Base-by-base conservation (phyloP, 2,797 vertebrate genomes). In the Microctenopoma lineatum region DNA sequence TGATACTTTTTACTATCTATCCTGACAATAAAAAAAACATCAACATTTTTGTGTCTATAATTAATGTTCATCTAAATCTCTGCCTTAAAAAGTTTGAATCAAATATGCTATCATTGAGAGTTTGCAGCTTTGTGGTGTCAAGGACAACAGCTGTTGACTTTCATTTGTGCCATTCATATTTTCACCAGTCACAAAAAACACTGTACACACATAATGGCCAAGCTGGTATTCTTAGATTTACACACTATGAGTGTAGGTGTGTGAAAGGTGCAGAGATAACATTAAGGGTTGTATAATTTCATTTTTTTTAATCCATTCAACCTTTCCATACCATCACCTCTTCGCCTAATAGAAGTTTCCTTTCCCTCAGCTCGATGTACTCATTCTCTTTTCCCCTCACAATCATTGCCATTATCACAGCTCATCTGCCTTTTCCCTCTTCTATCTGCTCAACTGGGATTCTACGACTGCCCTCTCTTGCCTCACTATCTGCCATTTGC, bases 401-500 rank as follows among this genome's bases (percentile, higher is more conserved):
- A 53, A 60, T 57, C 56, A 48, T 38, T 48, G 7, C 32, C 13
- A 26, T 62, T 61, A 83, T 79, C 69, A 0, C 11, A 27, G 50
- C 44, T 25, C 57, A 60, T 76, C 66, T 78, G 4, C 45, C 50
- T 34, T 32, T 70, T 63, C 25, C 55, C 55, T 59, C 65, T 67
- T 60, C 65, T 70, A 73, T 75, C 81, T 70, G 29, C 60, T 79
- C 54, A 59, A 65, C 59, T 70, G 44, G 71, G 70, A 83, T 89
- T 82, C 81, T 68, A 79, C 79, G 29, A 0, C 42, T n/a, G n/a
- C 66, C 71, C 84, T 84, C 65, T 59, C 58, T 73, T 86, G 51
- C 42, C 12, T 75, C 75, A 59, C 81, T 84, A 85, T 85, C 79
- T 84, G 82, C 76, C 38, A 25, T 76, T 78, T 83, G 41, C 79